Base-by-base conservation (phyloP, 2,113 vertebrate species). In the Furnarius figulus region DNA sequence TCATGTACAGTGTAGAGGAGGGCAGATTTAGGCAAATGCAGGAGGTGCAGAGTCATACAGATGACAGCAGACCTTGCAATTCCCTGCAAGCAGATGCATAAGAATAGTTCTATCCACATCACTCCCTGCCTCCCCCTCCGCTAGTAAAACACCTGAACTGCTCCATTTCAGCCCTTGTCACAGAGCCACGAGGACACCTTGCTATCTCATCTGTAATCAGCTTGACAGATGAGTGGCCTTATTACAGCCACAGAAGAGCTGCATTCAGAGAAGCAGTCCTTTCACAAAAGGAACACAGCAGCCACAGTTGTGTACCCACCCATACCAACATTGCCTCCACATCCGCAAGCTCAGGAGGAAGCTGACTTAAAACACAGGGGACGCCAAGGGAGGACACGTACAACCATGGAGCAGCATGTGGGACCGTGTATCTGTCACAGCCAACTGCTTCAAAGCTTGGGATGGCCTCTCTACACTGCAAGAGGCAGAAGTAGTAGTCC, bases 1-100 rank as follows among this genome's bases (percentile, higher is more conserved):
- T 76, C n/a, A 8, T 0, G 3, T 14, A 53, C 27, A 55, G 16
- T 1, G 22, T 2, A 37, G 35, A 31, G 18, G 8, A 61, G 7
- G 17, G 30, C 8, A 83, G 50, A 35, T 56, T 53, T 5, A 93
- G 33, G 37, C 33, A 66, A 17, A 56, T 23, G 19, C 27, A 52
- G 27, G 28, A 84, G 12, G 8, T 59, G 27, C 56, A 61, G 63
- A 52, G 70, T 18, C 61, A 71, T 8, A 55, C 5, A 83, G 33
- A 18, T 16, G 12, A 72, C 35, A 70, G 24, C 24, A 76, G 33
- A 12, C 12, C 16, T 30, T 37, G 25, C 24, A 44, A 14, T 89
- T 86, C 72, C 58, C 40, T 8, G 4, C 28, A 72, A 39, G 5
- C 35, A 73, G 33, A n/a, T 31, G 35, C 17, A 12, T 13, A 15